Evolutionary conservation across 2,888 invertebrate genomes (phyloP), one percentile per base, ranked within the genome.

Genomic region (Cosmopolites sordidus): DNA sequence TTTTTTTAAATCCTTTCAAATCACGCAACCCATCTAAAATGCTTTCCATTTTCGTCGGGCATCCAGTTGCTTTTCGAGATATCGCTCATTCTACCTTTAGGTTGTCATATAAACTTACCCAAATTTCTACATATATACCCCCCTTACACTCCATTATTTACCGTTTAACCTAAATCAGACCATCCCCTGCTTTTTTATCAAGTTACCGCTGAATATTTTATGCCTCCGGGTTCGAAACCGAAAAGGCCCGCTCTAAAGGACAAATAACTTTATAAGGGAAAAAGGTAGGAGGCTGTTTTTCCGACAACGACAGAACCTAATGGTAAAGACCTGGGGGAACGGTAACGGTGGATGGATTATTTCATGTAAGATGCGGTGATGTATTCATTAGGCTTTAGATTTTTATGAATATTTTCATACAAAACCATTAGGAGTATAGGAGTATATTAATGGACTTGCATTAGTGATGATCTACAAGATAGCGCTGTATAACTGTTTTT

Each of bases 161-260:
- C 46, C 43, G 43, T 47, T 52, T 48, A 52, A 52, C 52, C 52
- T 46, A 46, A 52, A 52, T 52, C 52, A 52, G 48, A 43, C 52
- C 48, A 14, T 41, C 22, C 37, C 38, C 33, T 27, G n/a, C 39
- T 38, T 52, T 48, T 48, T 52, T 48, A 48, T 48, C 43, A 47
- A 46, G 47, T 52, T 38, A 15, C 38, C 18, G 41, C 47, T 52
- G 52, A 52, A 52, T 52, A 52, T 52, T 52, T 52, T 47, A 48
- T 52, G 48, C 52, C 52, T 33, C 48, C n/a, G 22, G 40, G 52
- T 43, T 16, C 16, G 22, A 52, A 18, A 43, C 43, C 33, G 50
- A n/a, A 47, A 46, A 12, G 51, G 58, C 9, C 58, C 54, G 43
- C 51, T 55, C 27, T 46, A 58, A 48, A 48, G 57, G 39, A 62